Conservation (phyloP, 2,113 vertebrate species). For the Oncorhynchus masou region DNA sequence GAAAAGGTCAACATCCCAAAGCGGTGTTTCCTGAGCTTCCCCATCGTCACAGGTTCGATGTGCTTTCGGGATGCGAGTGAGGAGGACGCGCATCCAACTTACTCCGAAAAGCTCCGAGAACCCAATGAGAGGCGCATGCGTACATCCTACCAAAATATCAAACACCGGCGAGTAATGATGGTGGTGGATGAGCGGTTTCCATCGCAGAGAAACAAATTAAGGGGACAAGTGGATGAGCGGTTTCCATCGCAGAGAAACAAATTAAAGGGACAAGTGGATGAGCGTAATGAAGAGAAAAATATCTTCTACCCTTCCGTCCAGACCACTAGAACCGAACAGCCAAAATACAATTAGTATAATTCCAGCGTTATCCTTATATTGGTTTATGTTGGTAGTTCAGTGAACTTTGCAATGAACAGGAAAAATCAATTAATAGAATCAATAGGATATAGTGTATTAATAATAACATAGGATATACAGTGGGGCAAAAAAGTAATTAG, state of each 20-base stretch:
- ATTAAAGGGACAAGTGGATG: constrained; percentile 81
- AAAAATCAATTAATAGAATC: constrained; percentile 32
- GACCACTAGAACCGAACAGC: not conserved
- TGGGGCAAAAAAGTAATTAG: no score
- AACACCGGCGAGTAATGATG: constrained; percentile 91
- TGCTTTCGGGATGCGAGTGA: constrained; percentile 87
- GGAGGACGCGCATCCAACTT: constrained; percentile 96
- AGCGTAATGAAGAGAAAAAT: constrained; percentile 53
- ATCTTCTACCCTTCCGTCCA: constrained; percentile 2
- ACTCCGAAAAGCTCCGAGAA: constrained; percentile 97
- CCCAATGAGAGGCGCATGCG: constrained; percentile 98
- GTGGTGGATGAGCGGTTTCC: constrained; percentile 90
- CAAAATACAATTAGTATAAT: not conserved
- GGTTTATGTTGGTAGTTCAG: constrained; percentile 13
- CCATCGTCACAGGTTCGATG: constrained; percentile 93
- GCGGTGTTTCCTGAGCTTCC: constrained; percentile 93
- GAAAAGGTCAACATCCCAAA: constrained; percentile 90
- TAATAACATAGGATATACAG: no score
- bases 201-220: constrained; percentile 85
- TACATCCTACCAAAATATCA: constrained; percentile 92
- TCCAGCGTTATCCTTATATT: constrained; percentile 11
- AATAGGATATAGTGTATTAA: no score
- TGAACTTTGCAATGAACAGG: constrained; percentile 39
- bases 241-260: constrained; percentile 85
- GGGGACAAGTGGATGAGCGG: constrained; percentile 83